Conservation (phyloP, 2,113 vertebrate genomes). For the Crotalus tigris region DNA sequence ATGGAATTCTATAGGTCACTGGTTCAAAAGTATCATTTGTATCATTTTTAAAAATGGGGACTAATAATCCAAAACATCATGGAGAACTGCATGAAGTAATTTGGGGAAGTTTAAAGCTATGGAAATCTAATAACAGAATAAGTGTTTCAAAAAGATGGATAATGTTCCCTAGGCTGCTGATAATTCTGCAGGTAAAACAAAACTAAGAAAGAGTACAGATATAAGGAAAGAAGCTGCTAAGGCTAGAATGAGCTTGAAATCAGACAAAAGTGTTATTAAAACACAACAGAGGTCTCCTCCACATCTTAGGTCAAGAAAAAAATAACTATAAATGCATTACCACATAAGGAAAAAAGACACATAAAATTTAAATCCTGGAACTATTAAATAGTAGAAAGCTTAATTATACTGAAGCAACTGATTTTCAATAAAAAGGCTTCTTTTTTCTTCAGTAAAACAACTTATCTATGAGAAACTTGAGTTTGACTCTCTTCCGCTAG, state of each 20-base stretch:
- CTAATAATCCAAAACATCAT: neutral
- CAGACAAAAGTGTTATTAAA: neutral
- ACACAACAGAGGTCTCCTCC: neutral
- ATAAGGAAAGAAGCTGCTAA: neutral
- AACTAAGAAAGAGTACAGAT: neutral
- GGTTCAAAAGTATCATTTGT: neutral
- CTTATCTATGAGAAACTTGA: neutral
- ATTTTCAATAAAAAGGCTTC: neutral
- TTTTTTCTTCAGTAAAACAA: neutral
- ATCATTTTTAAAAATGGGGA: neutral
- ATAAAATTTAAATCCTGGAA: neutral
- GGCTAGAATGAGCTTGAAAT: neutral
- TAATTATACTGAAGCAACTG: neutral
- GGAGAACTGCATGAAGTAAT: neutral
- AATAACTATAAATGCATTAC: neutral
- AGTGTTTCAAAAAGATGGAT: neutral
- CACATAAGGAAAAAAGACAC: neutral
- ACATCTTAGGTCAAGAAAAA: neutral
- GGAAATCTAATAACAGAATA: neutral
- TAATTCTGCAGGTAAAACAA: neutral
- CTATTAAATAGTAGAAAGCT: neutral
- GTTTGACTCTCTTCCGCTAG: neutral
- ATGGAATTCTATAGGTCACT: neutral
- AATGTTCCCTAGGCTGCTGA: neutral
- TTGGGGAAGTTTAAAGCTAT: neutral